phyloP scores from a whole-genome alignment of 1,140 invertebrate species.

The Tachypleus tridentatus region DNA sequence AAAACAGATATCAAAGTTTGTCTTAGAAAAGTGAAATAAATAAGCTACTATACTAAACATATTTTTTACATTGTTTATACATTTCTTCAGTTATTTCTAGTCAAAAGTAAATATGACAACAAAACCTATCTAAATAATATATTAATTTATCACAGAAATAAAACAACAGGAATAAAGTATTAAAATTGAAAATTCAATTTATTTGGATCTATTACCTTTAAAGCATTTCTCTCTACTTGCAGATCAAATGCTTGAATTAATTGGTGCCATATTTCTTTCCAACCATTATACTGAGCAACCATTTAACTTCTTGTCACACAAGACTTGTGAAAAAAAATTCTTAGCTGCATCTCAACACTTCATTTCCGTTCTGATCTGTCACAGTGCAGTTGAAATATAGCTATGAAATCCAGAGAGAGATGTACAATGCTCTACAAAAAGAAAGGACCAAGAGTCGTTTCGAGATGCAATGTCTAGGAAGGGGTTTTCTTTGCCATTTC shows the following conservation, averaged over 20 bases:
- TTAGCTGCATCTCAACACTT: constrained; percentile 64
- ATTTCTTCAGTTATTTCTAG: too few species aligned
- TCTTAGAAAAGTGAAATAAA: too few species aligned
- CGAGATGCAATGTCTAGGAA: constrained; percentile 35
- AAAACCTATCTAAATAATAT: too few species aligned
- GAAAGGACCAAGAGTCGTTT: constrained; percentile 38
- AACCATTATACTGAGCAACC: constrained; percentile 65
- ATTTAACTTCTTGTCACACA: constrained; percentile 58
- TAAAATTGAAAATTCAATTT: too few species aligned
- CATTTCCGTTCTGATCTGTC: constrained; percentile 68
- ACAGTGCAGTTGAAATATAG: constrained; percentile 83
- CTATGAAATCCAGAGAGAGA: constrained; percentile 57
- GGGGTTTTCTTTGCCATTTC: constrained; percentile 55
- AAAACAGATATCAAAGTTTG: too few species aligned
- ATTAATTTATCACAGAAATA: too few species aligned
- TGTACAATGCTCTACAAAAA: constrained; percentile 51
- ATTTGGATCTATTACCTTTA: constrained; percentile 46
- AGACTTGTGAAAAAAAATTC: constrained; percentile 78
- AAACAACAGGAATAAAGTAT: too few species aligned
- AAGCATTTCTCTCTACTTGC: constrained; percentile 76
- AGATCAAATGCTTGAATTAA: constrained; percentile 71
- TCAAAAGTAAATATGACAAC: too few species aligned
- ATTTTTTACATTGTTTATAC: too few species aligned
- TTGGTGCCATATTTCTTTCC: constrained; percentile 65
- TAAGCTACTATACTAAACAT: too few species aligned